phyloP scores from a whole-genome alignment of 2,113 vertebrate genomes.

The Genyomyrus donnyi region DNA sequence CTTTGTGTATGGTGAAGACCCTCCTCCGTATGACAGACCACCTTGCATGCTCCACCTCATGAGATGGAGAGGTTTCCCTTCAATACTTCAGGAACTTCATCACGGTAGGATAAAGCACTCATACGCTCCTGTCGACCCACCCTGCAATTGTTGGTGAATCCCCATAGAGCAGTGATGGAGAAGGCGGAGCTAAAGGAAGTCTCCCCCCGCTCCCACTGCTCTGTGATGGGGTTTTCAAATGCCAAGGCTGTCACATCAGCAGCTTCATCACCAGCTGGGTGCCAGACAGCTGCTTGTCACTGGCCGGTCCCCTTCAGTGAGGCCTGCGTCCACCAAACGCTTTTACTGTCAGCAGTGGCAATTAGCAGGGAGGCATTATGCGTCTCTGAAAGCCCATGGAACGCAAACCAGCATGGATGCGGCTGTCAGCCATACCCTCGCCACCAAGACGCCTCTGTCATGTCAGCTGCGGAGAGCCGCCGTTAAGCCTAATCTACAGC shows the following conservation, averaged over 20 bases:
- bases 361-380: background rate
- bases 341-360: background rate
- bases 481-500: slow-evolving; percentile 23
- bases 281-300: slow-evolving; percentile 5
- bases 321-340: background rate
- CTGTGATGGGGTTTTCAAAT: background rate
- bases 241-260: background rate
- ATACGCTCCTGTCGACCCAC: background rate
- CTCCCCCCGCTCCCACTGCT: background rate
- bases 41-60: slow-evolving; percentile 46
- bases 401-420: background rate
- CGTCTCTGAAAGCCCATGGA: background rate
- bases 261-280: background rate
- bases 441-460: background rate
- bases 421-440: background rate
- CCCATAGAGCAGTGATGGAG: background rate
- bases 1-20: slow-evolving; percentile 29
- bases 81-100: background rate
- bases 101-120: slow-evolving; percentile 8
- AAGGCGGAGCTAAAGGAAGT: background rate
- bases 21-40: slow-evolving; percentile 45
- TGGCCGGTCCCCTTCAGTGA: background rate
- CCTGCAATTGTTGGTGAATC: background rate
- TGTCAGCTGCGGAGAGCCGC: background rate
- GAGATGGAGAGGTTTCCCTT: background rate